Base-by-base conservation (phyloP, 2,113 vertebrate genomes). In the Bagarius yarrelli region DNA sequence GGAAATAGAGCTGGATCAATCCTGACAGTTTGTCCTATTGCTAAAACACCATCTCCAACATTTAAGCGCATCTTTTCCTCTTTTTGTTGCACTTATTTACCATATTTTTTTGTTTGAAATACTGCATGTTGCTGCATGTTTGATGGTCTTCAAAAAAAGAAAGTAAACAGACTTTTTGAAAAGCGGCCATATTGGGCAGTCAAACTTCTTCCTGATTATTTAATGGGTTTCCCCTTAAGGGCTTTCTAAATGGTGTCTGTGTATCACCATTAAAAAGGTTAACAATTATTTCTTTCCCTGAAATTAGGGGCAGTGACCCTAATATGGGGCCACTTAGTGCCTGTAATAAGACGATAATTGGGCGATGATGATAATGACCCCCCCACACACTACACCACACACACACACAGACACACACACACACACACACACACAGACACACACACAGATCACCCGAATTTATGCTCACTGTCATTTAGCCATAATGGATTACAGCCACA, bases 241-340 rank as follows among this genome's bases (percentile, higher is more conserved):
- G 85, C 88, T 86, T 83, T 87, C 84, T 91, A 88, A 93, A 90
- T 87, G 86, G 87, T 89, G 89, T 90, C 87, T 88, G 86, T 87
- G 85, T 89, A 88, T 91, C 79, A 53, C 87, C 84, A 88, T 92
- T 89, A 89, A 69, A 85, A 86, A 90, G 91, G 91, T 92, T 93
- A 93, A 91, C 90, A 90, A 92, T 92, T 89, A 89, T 91, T 92
- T 90, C 83, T 87, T 80, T 78, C 82, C 80, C 85, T 93, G 89
- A 96, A 95, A 97, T 95, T 91, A 95, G 93, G 95, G 95, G 93
- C 92, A 86, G 83, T 92, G 94, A 95, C 95, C 95, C 92, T 93
- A 91, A 93, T 95, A 94, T 92, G 89, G 86, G 90, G 88, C 92
- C 91, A 94, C 90, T 94, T 93, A 95, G 93, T 90, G 91, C 87